A percentile compares a stretch with the other conserved stretches of the same genome.
Conservation (phyloP, 1,140 invertebrate species). For the Drosophila biarmipes region DNA sequence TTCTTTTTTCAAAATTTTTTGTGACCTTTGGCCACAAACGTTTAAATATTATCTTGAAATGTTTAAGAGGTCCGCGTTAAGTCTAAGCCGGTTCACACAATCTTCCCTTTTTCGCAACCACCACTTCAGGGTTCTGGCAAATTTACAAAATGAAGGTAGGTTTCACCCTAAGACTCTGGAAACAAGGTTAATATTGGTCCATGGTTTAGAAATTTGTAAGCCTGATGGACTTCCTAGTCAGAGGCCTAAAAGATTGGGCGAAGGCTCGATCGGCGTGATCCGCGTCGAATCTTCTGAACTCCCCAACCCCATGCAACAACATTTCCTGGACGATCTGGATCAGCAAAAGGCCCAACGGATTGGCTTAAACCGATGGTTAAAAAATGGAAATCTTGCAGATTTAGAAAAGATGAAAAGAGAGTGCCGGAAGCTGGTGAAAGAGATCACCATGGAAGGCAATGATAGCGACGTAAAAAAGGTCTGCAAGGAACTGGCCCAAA, state of each 20-base stretch:
- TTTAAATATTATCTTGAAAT: not conserved
- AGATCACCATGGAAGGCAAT: not conserved
- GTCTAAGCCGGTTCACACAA: not conserved
- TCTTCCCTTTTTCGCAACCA: not conserved
- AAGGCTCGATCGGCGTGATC: slow-evolving; percentile 1
- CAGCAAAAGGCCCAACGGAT: not conserved
- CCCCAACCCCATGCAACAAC: not conserved
- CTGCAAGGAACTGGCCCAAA: slow-evolving; percentile 13
- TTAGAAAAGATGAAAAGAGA: not conserved
- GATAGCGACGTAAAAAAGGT: not conserved
- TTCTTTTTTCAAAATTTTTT: not conserved
- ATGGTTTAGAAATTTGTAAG: not conserved
- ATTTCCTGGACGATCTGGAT: slow-evolving; percentile 3
- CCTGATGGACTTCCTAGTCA: not conserved
- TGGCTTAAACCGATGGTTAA: not conserved
- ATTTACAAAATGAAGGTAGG: not conserved
- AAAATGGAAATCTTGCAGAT: not conserved
- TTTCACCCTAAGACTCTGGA: not conserved
- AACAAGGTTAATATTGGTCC: not conserved
- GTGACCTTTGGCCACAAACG: not conserved
- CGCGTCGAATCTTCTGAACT: not conserved
- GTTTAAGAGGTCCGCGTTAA: not conserved
- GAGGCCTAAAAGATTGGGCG: not conserved
- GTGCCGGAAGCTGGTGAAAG: not conserved
- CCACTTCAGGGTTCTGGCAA: not conserved